Evolutionary conservation across 2,888 invertebrate species (phyloP).

Genomic region (Gerosis bhagava): DNA sequence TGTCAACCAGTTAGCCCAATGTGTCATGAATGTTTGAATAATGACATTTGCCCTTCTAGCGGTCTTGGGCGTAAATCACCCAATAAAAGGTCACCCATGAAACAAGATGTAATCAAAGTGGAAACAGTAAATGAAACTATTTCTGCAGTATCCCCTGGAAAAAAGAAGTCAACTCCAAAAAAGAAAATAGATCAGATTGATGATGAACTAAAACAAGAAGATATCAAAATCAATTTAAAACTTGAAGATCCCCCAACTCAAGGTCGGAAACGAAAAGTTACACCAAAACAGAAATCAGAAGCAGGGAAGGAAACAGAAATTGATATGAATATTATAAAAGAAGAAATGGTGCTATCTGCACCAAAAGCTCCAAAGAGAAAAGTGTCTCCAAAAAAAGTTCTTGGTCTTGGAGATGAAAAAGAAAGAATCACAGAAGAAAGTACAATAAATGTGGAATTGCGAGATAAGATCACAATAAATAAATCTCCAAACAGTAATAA

Average conservation of each 20-base stretch:
- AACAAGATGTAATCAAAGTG: conserved; percentile 38
- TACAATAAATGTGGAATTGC: too few relatives aligned
- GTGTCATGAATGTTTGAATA: conserved; percentile 92
- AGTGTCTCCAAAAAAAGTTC: too few relatives aligned
- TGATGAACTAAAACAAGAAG: not conserved
- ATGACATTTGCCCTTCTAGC: conserved; percentile 89
- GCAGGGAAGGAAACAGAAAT: not conserved
- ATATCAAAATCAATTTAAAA: conserved; percentile 14
- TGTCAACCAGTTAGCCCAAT: conserved; percentile 93
- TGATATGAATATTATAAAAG: too few relatives aligned
- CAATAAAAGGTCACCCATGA: conserved; percentile 52
- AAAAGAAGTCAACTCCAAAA: not conserved
- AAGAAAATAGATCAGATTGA: not conserved
- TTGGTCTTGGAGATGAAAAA: too few relatives aligned
- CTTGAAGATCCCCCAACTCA: conserved; percentile 28
- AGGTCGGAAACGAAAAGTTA: conserved; percentile 36
- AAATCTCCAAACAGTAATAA: too few relatives aligned
- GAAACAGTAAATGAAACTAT: conserved; percentile 16
- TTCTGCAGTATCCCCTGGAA: not conserved
- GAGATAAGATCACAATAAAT: too few relatives aligned
- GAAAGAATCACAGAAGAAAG: too few relatives aligned
- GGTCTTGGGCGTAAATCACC: conserved; percentile 62
- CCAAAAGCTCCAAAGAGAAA: too few relatives aligned
- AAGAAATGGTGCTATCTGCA: too few relatives aligned
- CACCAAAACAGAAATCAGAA: conserved; percentile 39